These are phyloP conservation scores for Nycticebus coucang DNA, from an alignment of 2,113 vertebrate genomes.

Conservation along the genomic window DNA sequence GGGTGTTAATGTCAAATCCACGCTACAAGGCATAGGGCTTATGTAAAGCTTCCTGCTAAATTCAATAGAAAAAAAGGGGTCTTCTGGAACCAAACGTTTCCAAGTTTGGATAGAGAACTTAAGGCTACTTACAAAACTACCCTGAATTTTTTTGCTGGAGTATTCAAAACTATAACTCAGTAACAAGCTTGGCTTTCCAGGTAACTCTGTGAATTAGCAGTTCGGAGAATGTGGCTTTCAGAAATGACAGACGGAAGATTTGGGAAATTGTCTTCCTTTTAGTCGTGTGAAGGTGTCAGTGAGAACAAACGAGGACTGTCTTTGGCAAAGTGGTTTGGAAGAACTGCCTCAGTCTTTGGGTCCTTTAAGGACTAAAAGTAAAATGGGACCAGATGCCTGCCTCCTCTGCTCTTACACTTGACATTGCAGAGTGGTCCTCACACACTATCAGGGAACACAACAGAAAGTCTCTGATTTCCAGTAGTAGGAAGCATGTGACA, in stretches of 20 bases:
- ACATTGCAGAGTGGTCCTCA: not conserved
- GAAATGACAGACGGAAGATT: not conserved
- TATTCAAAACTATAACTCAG: not conserved
- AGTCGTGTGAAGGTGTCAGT: not conserved
- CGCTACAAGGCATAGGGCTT: too few relatives aligned
- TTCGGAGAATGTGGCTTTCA: not conserved
- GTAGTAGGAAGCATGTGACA: not conserved
- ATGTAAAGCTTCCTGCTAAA: not conserved
- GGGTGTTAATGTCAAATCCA: not conserved
- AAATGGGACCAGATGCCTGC: not conserved
- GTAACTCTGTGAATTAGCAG: not conserved
- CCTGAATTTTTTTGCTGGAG: not conserved
- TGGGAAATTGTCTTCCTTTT: not conserved
- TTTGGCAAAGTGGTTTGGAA: not conserved
- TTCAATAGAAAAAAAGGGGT: not conserved
- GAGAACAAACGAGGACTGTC: not conserved
- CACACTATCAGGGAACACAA: not conserved
- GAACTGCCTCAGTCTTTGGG: not conserved
- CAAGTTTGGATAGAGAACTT: not conserved
- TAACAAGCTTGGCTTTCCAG: not conserved
- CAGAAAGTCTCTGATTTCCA: not conserved
- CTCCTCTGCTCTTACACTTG: not conserved
- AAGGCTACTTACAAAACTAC: not conserved
- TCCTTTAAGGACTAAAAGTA: not conserved
- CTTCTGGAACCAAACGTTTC: not conserved